Evolutionary conservation across 2,888 invertebrate genomes (phyloP), one percentile per base, ranked within the genome.

Genomic region (Ormyrus rosae): DNA sequence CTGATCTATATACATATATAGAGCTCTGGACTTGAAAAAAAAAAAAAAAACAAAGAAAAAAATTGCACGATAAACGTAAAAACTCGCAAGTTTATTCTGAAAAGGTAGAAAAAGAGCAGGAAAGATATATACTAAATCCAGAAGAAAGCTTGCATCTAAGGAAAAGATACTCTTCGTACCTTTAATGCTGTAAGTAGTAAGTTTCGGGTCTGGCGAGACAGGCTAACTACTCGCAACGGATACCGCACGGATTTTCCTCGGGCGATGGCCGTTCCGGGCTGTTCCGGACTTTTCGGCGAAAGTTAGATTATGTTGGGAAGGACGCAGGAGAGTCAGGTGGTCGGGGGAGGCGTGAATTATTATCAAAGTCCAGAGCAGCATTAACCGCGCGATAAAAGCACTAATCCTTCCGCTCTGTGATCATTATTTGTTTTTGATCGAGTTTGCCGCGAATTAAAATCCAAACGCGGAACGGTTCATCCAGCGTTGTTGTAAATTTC

Each of bases 151-250:
- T 46, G 45, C 13, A 19, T 10, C 46, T n/a, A 45, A 11, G 6
- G 10, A 9, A 70, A 69, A 60, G 70, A 60, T 60, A 70, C n/a
- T 48, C 70, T 6, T 13, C n/a, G 6, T 46, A 19, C 5, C 34
- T 73, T 56, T 73, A 56, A 73, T 56, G 56, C 46, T 63, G 19
- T 64, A 73, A 65, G 65, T 65, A 56, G 65, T 13, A 73, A 73
- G 65, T 73, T 73, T 56, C 48, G 65, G 55, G 10, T 13, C 48
- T 53, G 34, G 34, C n/a, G 9, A 51, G 19, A 19, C 4, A 2
- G 4, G 11, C 46, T 34, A 72, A 63, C 53, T 64, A 64, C 63
- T 48, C 11, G 10, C 58, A n/a, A 7, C 60, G 53, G 45, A 53
- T 67, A 67, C 67, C 10, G 19, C 5, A 6, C 34, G 2, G 51